These are phyloP conservation scores for Tupiocoris notatus DNA, from an alignment of 2,888 invertebrate species.

Conservation along the genomic window DNA sequence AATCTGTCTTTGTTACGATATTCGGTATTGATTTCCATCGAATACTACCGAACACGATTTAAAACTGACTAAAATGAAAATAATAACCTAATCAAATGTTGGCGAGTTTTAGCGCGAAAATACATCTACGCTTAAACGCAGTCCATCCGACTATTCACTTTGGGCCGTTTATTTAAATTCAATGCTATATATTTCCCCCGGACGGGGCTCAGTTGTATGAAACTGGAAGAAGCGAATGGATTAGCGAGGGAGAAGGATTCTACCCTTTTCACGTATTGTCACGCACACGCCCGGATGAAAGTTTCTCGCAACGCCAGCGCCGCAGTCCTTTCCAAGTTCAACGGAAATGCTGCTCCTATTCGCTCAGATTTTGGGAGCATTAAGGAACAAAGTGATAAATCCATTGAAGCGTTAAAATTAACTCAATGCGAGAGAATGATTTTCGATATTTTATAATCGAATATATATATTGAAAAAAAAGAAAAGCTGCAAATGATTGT, in stretches of 20 bases:
- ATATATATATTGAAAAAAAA: no score
- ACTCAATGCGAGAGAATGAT: no score
- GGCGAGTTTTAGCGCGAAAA: not conserved
- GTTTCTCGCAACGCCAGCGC: not conserved
- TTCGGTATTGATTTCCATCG: no score
- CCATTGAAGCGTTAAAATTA: no score
- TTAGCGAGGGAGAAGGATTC: not conserved
- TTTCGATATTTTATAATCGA: no score
- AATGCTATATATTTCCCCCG: not conserved
- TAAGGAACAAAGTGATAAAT: no score
- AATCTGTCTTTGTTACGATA: no score
- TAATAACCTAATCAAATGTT: no score
- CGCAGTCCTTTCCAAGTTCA: not conserved
- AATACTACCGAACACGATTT: no score
- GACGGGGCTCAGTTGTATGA: not conserved
- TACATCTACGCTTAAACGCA: not conserved
- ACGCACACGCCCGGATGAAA: not conserved
- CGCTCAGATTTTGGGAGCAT: no score
- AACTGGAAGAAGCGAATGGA: not conserved
- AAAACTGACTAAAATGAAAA: no score
- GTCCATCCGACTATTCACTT: not conserved
- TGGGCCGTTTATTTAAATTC: not conserved
- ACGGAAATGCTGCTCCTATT: not conserved
- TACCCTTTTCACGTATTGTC: not conserved
- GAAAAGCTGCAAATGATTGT: no score